These are phyloP conservation scores for Netelia inedita DNA, from an alignment of 2,888 invertebrate species.

Conservation along the genomic window DNA sequence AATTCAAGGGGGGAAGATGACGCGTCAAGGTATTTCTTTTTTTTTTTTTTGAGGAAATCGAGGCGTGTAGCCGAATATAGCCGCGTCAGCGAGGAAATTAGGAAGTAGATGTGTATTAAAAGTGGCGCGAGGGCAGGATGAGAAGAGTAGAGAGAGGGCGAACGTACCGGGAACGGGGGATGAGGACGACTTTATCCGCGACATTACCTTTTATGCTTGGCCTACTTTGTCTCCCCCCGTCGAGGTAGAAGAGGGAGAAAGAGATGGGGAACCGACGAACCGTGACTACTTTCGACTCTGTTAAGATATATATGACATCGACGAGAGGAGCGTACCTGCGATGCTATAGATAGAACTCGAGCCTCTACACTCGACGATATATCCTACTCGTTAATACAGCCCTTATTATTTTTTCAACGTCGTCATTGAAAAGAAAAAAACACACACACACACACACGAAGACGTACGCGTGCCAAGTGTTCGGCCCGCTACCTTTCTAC, in stretches of 20 bases:
- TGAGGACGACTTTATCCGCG: slow-evolving; percentile 58
- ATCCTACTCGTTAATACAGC: slow-evolving; percentile 24
- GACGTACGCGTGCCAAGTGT: too few species aligned
- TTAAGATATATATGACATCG: slow-evolving; percentile 42
- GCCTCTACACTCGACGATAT: slow-evolving; percentile 14
- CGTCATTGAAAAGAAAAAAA: too few species aligned
- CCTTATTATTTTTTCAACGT: neutral
- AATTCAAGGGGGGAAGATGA: neutral
- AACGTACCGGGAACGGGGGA: slow-evolving; percentile 30
- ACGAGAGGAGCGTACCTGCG: slow-evolving; percentile 18
- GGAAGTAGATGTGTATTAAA: slow-evolving; percentile 14
- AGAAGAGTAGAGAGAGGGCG: neutral
- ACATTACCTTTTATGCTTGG: slow-evolving; percentile 63
- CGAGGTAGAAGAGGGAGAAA: neutral
- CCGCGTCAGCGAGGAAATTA: slow-evolving; percentile 32
- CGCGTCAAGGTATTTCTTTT: neutral
- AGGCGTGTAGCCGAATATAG: neutral
- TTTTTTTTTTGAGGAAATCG: neutral
- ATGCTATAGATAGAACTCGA: neutral
- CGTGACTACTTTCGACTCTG: slow-evolving; percentile 50
- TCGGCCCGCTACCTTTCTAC: too few species aligned
- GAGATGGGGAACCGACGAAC: slow-evolving; percentile 46
- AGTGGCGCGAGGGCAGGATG: neutral
- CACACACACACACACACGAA: too few species aligned
- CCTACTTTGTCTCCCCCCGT: slow-evolving; percentile 56